Base-by-base conservation (phyloP, 2,113 vertebrate species). In the Cariama cristata region DNA sequence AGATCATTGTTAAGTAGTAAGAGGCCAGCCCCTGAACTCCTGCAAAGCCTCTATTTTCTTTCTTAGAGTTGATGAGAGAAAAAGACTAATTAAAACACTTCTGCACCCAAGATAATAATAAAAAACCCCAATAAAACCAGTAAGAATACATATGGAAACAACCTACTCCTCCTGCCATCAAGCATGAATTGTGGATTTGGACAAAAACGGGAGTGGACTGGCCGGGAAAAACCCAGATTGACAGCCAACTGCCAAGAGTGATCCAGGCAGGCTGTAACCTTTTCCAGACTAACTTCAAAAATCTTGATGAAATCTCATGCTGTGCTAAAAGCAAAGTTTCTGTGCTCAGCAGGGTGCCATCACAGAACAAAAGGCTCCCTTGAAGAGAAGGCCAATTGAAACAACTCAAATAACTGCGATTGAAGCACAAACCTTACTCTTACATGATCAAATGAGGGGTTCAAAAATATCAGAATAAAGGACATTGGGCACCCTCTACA, bases 291-390 rank as follows among this genome's bases (percentile, higher is more conserved):
- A 94, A 95, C 84, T 56, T 49, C 64, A 87, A 74, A 86, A 84
- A 47, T n/a, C 22, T 69, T 44, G 71, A 88, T 80, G 82, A 95
- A 96, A 96, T 83, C 49, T 68, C 75, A 63, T 22, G 81, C 89
- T 79, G 85, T 49, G 85, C 88, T 96, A 94, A 96, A 95, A 98
- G 91, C 72, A 85, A 86, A 94, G 82, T 71, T 83, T 93, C 87
- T 86, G 50, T 35, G 77, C 83, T 90, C 79, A 60, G 73, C 24
- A 42, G 71, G 91, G 62, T 66, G 89, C 81, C 58, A 69, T 18
- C 76, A 85, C 81, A 94, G 90, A 93, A 93, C 85, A 96, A 94
- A 97, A 91, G 83, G n/a, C 4, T 76, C 45, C 77, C 79, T 86
- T 73, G 91, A 96, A 88, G 64, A 86, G 58, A 94, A 85, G 79